Evolutionary conservation across 92 coral and sea anemone genomes (phyloP).

Genomic region (Phenganax subtilis): DNA sequence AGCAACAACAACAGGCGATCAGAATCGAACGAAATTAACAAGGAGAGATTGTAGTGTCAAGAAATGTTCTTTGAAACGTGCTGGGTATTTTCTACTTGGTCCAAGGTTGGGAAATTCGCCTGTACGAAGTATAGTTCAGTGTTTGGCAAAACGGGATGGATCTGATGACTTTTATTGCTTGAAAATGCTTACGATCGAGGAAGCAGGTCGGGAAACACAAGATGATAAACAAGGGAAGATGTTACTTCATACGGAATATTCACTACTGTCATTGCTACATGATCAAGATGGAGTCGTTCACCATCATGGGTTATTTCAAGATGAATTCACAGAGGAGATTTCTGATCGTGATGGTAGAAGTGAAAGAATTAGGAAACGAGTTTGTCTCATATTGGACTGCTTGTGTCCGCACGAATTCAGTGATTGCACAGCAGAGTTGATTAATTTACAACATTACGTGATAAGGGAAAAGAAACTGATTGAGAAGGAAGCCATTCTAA

Average conservation of each 20-base stretch:
- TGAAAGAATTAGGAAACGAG: conserved; percentile 67
- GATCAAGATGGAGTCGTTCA: conserved; percentile 98
- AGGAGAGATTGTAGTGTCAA: conserved; percentile 52
- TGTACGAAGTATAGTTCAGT: conserved; percentile 94
- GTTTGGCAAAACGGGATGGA: conserved; percentile 95
- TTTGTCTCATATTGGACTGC: conserved; percentile 89
- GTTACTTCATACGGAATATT: conserved; percentile 92
- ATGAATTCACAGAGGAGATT: conserved; percentile 80
- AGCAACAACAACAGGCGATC: conserved; percentile 39
- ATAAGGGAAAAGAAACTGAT: conserved; percentile 83
- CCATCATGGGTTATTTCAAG: conserved; percentile 92
- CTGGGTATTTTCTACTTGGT: conserved; percentile 90
- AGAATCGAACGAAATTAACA: conserved; percentile 55
- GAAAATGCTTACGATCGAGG: conserved; percentile 84
- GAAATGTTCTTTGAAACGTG: conserved; percentile 74
- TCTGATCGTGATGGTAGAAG: conserved; percentile 34
- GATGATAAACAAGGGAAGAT: conserved; percentile 98
- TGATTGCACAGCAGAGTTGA: conserved; percentile 76
- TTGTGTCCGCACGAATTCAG: conserved; percentile 96
- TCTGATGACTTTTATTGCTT: conserved; percentile 95
- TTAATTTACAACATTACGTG: conserved; percentile 94
- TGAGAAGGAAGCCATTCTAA: conserved; percentile 88
- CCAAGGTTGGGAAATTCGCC: conserved; percentile 98
- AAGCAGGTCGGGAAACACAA: conserved; percentile 88
- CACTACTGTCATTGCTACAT: conserved; percentile 79